Evolutionary conservation across 1,140 invertebrate genomes (phyloP), one percentile per base, ranked within the genome.

Genomic region (Drosophila arizonae): DNA sequence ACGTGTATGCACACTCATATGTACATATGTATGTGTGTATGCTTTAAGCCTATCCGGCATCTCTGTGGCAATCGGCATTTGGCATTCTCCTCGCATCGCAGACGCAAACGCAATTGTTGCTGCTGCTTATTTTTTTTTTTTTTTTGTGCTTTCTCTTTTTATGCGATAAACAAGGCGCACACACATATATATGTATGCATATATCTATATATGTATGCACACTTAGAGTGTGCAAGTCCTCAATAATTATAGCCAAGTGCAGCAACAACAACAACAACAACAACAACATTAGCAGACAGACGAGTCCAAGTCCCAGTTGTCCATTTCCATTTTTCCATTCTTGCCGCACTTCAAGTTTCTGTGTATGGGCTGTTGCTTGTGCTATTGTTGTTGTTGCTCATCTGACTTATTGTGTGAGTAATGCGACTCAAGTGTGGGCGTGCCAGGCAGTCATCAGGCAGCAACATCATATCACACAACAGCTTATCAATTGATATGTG

Each of bases 181-280:
- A 51, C 11, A 58, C 30, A 46, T 15, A 46, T 9, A 15, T 6
- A 24, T 30, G 28, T 10, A 15, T 6, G 17, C 6, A 6, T 17
- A 15, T 46, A 9, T 17, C 17, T 17, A 46, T 46, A 9, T 41
- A 45, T 13, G 15, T 30, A 39, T 15, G 15, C 28, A 66, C 43
- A 56, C 2, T 52, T 50, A n/a, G 11, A 45, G 50, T 61, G 26
- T 58, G 66, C 50, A 57, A 73, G 65, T 73, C 71, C 65, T 73
- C 71, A 73, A 73, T 73, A 73, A 73, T 73, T 73, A 65, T 73
- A 60, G 71, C 71, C 71, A 73, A 68, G 65, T 62, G 65, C 71
- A 73, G 54, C 51, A 13, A 15, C 54, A 39, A 28, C 48, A 45
- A 33, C 60, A 58, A 28, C 48, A 45, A 33, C 51, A 13, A 15